These are phyloP conservation scores for Hippocampus guttulatus DNA, from an alignment of 2,113 vertebrate genomes.

Conservation along the genomic window DNA sequence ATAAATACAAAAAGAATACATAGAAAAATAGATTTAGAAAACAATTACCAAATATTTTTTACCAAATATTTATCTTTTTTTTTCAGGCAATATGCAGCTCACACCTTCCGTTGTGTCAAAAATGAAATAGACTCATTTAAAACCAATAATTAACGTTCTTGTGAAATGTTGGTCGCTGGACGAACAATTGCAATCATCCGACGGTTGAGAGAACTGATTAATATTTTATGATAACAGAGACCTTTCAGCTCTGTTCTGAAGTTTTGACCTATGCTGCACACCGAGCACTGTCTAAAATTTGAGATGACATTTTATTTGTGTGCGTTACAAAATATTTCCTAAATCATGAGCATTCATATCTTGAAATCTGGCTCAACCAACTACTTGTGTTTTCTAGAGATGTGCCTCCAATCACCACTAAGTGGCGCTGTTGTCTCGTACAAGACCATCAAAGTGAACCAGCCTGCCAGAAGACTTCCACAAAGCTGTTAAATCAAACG, in stretches of 20 bases:
- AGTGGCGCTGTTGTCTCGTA: conserved; percentile 42
- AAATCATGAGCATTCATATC: background rate
- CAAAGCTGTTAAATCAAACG: conserved; percentile 22
- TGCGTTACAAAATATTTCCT: background rate
- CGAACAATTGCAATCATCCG: too few species aligned
- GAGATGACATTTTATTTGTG: background rate
- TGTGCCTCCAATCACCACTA: conserved; percentile 26
- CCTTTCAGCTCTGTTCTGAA: background rate
- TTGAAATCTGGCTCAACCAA: background rate
- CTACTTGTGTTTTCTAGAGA: conserved; percentile 23
- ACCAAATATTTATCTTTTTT: too few species aligned
- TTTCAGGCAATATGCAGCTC: too few species aligned
- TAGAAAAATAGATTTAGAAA: too few species aligned
- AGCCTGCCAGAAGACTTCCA: conserved; percentile 40
- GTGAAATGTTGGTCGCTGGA: too few species aligned
- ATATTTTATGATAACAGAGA: background rate
- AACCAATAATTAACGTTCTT: too few species aligned
- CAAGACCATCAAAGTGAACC: conserved; percentile 59
- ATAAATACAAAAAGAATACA: too few species aligned
- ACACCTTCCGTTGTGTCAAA: too few species aligned
- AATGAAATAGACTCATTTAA: too few species aligned
- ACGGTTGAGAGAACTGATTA: too few species aligned
- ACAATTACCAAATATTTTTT: too few species aligned
- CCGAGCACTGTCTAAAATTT: background rate
- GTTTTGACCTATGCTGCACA: background rate